These are phyloP conservation scores for Crotalus viridis DNA, from an alignment of 2,113 vertebrate species.

Conservation along the genomic window DNA sequence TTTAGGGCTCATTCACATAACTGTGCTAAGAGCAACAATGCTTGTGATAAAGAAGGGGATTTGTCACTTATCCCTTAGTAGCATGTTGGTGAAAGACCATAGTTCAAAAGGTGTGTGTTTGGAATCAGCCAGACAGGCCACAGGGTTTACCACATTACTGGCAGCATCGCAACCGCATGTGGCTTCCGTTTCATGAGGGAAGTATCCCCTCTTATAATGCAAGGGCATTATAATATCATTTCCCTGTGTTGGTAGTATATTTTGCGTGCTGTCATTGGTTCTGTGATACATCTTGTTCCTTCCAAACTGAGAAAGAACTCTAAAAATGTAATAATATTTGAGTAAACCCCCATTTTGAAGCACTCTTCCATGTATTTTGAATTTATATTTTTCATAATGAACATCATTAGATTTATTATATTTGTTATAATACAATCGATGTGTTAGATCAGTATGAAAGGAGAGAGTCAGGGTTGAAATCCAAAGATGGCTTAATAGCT, in stretches of 20 bases:
- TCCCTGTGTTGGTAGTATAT: background rate
- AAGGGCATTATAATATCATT: background rate
- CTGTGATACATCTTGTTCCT: background rate
- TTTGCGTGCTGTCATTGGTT: background rate
- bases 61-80: slow-evolving; percentile 5
- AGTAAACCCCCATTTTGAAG: no score
- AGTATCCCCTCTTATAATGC: background rate
- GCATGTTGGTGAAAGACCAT: slow-evolving; percentile 7
- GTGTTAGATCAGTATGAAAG: background rate
- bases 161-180: background rate
- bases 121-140: background rate
- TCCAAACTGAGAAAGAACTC: background rate
- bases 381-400: background rate
- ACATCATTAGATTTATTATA: background rate
- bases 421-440: background rate
- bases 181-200: slow-evolving; percentile 4
- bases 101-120: slow-evolving; percentile 5
- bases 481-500: background rate
- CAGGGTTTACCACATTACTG: background rate
- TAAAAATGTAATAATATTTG: background rate
- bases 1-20: slow-evolving; percentile 30
- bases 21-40: slow-evolving; percentile 19
- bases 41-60: slow-evolving; percentile 10
- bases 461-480: background rate
- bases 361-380: background rate